Percentiles rank a stretch among this genome's conserved stretches.
Evolutionary conservation across 2,113 vertebrate genomes (phyloP).

Genomic region (Vidua macroura): DNA sequence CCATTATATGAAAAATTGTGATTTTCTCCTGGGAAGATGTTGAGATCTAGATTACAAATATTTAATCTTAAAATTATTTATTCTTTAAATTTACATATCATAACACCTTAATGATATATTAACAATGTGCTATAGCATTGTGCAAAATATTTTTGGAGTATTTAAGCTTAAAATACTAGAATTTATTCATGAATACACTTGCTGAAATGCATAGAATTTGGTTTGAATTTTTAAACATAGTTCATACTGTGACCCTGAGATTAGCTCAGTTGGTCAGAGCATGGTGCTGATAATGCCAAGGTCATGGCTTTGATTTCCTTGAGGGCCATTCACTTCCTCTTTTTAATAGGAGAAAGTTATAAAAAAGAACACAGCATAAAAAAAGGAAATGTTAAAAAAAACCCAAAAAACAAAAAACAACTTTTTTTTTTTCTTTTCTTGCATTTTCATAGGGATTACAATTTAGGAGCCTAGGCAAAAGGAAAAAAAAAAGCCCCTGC

Average conservation of each 20-base stretch:
- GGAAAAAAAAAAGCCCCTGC: accelerated
- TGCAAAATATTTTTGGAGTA: neutral
- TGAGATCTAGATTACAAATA: neutral
- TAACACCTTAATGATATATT: neutral
- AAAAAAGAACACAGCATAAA: neutral
- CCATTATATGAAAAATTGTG: neutral
- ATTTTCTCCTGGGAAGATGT: neutral
- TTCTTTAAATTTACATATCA: neutral
- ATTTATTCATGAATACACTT: neutral
- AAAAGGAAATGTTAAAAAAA: neutral
- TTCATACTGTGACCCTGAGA: neutral
- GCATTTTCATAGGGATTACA: neutral
- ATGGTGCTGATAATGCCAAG: neutral
- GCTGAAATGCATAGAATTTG: neutral
- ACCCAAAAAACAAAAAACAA: too few species aligned
- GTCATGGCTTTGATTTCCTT: neutral
- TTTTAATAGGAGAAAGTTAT: neutral
- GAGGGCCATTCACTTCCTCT: neutral
- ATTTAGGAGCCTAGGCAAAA: neutral
- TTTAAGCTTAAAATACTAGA: neutral
- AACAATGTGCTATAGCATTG: neutral
- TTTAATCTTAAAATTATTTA: neutral
- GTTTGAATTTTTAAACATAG: neutral
- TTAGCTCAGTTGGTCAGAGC: neutral
- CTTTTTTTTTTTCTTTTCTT: neutral